Evolutionary conservation across 1,140 invertebrate genomes (phyloP).

Genomic region (Rhopalosiphum maidis): DNA sequence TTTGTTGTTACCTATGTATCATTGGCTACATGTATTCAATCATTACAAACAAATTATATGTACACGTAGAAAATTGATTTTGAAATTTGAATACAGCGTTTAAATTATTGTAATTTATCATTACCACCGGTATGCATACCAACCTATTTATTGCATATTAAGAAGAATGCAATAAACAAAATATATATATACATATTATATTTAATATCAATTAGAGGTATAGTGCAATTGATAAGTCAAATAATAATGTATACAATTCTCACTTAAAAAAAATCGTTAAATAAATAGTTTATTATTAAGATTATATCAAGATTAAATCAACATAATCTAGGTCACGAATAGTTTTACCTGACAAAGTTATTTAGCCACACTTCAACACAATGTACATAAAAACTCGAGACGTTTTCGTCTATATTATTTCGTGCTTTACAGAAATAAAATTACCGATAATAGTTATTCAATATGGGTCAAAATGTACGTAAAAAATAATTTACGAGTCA

Average conservation of each 20-base stretch:
- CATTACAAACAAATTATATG: too few species aligned
- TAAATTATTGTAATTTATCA: background rate
- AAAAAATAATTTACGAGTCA: conserved; percentile 21
- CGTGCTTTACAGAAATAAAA: conserved; percentile 10
- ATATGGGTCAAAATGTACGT: conserved; percentile 16
- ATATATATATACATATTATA: background rate
- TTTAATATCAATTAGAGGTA: background rate
- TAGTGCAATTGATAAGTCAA: background rate
- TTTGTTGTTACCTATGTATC: background rate
- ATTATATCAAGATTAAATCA: background rate
- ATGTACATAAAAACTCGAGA: background rate
- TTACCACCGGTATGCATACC: background rate
- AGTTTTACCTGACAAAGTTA: background rate
- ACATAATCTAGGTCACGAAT: conserved; percentile 22
- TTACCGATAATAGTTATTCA: background rate
- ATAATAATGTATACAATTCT: background rate
- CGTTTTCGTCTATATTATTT: background rate
- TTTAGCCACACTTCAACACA: background rate
- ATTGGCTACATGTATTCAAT: background rate
- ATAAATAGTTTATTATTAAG: conserved; percentile 14
- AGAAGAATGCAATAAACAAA: background rate
- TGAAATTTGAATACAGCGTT: background rate
- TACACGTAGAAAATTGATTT: background rate
- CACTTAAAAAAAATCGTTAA: background rate
- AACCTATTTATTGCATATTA: background rate